Conservation (phyloP, 2,113 vertebrate genomes). For the Sphyrna mokarran region DNA sequence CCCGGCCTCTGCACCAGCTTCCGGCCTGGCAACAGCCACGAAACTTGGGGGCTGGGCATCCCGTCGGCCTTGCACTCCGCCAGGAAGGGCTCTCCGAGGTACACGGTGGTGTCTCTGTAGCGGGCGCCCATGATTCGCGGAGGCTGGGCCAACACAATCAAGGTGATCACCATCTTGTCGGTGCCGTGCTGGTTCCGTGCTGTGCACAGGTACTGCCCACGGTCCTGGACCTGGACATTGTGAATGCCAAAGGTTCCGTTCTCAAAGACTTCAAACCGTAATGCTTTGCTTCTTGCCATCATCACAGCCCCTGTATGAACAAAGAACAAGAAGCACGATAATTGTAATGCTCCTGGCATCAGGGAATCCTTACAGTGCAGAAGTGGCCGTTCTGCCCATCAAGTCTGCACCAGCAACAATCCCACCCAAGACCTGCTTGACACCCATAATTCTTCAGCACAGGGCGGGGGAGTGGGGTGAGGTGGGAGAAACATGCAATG, state of each 20-base stretch:
- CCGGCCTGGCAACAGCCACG: conserved; percentile 77
- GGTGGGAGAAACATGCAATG: too few species aligned
- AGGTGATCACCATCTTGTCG: conserved; percentile 55
- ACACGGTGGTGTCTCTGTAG: conserved; percentile 63
- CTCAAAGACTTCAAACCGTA: conserved; percentile 70
- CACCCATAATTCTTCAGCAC: too few species aligned
- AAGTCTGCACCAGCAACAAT: too few species aligned
- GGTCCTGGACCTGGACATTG: conserved; percentile 63
- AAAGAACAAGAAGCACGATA: not conserved
- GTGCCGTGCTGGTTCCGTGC: conserved; percentile 68
- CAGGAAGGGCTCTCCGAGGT: conserved; percentile 60
- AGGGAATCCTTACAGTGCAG: too few species aligned
- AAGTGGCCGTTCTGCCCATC: too few species aligned
- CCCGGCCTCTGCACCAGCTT: conserved; percentile 49
- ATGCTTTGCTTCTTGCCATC: conserved; percentile 60
- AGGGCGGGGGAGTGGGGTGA: too few species aligned
- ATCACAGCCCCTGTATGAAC: conserved; percentile 60
- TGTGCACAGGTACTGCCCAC: conserved; percentile 73
- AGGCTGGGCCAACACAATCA: conserved; percentile 62
- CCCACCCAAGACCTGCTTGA: too few species aligned
- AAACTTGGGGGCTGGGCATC: conserved; percentile 62
- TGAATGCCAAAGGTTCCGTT: conserved; percentile 76
- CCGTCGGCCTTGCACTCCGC: conserved; percentile 73
- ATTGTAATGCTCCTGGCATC: too few species aligned
- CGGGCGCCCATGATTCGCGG: conserved; percentile 62